phyloP scores from a whole-genome alignment of 2,888 invertebrate species.

The Pimpla rufipes region DNA sequence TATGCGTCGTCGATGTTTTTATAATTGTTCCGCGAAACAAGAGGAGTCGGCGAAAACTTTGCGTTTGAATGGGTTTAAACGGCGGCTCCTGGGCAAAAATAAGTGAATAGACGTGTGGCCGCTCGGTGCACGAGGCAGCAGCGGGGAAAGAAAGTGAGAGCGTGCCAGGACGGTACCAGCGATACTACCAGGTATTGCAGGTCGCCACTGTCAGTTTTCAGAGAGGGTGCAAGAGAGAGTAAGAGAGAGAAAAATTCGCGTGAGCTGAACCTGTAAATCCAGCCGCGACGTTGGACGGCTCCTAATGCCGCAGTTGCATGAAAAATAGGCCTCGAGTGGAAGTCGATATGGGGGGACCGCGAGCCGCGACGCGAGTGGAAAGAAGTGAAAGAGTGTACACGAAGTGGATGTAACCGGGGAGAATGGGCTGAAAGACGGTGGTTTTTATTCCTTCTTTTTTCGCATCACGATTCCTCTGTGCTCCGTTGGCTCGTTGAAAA shows the following conservation, averaged over 20 bases:
- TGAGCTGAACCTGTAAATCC: constrained; percentile 69
- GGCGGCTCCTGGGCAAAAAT: background rate
- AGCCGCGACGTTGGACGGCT: constrained; percentile 57
- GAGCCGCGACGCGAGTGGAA: background rate
- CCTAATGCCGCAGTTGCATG: constrained; percentile 66
- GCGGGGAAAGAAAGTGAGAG: constrained; percentile 23
- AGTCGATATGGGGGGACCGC: constrained; percentile 30
- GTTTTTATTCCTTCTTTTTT: constrained; percentile 18
- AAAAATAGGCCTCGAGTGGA: constrained; percentile 56
- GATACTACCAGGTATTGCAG: background rate
- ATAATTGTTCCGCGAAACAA: constrained; percentile 8
- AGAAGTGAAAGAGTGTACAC: constrained; percentile 14
- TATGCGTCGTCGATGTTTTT: background rate
- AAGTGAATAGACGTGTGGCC: background rate
- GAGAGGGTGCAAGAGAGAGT: too few species aligned
- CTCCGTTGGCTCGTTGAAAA: background rate
- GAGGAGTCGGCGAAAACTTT: background rate
- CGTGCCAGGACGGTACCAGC: constrained; percentile 51
- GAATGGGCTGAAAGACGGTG: constrained; percentile 29
- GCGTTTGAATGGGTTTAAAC: background rate
- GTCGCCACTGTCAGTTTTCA: background rate
- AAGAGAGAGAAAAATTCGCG: constrained; percentile 61
- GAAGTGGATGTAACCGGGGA: constrained; percentile 3
- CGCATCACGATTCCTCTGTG: background rate
- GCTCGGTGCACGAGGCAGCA: background rate